Percentiles rank a stretch among this genome's conserved stretches.
phyloP scores from a whole-genome alignment of 1,140 invertebrate species.

The Drosophila kepulauana region DNA sequence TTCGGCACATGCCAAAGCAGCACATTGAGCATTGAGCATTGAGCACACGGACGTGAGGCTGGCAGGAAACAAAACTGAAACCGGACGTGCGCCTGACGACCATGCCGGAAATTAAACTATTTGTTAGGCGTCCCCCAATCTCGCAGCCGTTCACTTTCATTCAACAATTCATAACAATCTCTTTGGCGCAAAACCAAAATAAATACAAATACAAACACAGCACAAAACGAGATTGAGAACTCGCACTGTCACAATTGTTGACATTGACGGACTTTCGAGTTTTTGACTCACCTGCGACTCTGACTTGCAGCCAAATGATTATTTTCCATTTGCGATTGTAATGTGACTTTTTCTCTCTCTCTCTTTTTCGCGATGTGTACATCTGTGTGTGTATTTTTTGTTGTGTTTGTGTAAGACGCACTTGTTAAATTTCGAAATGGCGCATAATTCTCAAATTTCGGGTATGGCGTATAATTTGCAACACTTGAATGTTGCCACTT shows the following conservation, averaged over 20 bases:
- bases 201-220: slow-evolving; percentile 13
- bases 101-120: slow-evolving; percentile 81
- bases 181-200: slow-evolving; percentile 23
- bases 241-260: slow-evolving; percentile 10
- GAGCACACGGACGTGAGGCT: slow-evolving; percentile 11
- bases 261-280: background rate
- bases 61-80: slow-evolving; percentile 79
- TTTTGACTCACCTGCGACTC: slow-evolving; percentile 19
- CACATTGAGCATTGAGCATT: slow-evolving; percentile 19
- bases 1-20: slow-evolving; percentile 40
- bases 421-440: slow-evolving; percentile 36
- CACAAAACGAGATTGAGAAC: background rate
- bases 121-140: slow-evolving; percentile 55
- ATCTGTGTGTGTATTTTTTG: slow-evolving; percentile 3
- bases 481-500: slow-evolving; percentile 44
- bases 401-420: slow-evolving; percentile 5
- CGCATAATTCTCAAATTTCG: slow-evolving; percentile 24
- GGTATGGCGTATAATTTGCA: slow-evolving; percentile 26
- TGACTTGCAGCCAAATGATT: slow-evolving; percentile 15
- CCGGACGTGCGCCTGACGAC: slow-evolving; percentile 70
- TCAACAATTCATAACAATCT: slow-evolving; percentile 34
- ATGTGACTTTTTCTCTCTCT: background rate
- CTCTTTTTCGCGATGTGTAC: background rate
- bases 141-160: background rate
- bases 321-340: slow-evolving; percentile 5